Base-by-base conservation (phyloP, 2,113 vertebrate genomes). In the Charina bottae region DNA sequence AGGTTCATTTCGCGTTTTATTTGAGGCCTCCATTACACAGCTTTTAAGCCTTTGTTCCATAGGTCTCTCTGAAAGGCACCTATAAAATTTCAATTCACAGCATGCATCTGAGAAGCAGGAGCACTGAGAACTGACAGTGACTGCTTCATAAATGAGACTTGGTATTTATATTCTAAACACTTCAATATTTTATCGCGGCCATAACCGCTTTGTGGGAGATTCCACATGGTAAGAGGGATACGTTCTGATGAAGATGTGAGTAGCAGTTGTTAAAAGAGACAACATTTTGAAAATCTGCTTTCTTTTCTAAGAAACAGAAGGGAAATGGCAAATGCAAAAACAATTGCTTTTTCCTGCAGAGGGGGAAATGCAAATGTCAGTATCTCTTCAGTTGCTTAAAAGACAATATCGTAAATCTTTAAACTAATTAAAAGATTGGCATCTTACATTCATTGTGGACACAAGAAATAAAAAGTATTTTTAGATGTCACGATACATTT, bases 121-220 rank as follows among this genome's bases (percentile, higher is more conserved):
- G n/a, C 12, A 46, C n/a, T 42, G 83, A 12, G 49, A 86, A 91
- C 89, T 91, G 7, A 78, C 85, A 90, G 33, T 60, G 11, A 1
- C 62, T 54, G 83, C 37, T 92, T 90, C n/a, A 60, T 64, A 92
- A 93, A 93, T 68, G 28, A 92, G 46, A n/a, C 37, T 23, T 90
- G 42, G 84, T 8, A 3, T 90, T 91, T 68, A 89, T 84, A 46
- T 49, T 85, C 0, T 42, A 89, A 85, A 94, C 24, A 60, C 28
- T 84, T 49, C 12, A 90, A 88, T 89, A 90, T 92, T 94, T 91
- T 49, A 90, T 90, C 59, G 56, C 46, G 21, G 4, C 85, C 85
- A 54, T 33, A 87, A 10, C 9, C 91, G 28, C 19, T 84, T 87
- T 59, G 13, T 0, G 6, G 90, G 62, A 92, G 55, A 78, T 90